phyloP scores from a whole-genome alignment of 2,113 vertebrate species.

The Callipepla squamata region DNA sequence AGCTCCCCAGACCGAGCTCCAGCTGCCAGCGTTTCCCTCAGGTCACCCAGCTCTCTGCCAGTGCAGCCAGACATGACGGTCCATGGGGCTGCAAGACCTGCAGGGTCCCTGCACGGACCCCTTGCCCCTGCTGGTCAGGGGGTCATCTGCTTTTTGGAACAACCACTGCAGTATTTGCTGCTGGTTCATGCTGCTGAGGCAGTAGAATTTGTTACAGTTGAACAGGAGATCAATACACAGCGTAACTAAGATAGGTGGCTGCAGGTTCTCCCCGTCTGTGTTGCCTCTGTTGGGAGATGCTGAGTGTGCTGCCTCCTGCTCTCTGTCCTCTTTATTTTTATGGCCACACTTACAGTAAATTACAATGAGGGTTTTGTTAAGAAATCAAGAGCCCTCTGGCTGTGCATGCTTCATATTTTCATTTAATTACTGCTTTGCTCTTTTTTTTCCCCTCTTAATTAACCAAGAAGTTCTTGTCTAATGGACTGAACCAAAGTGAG shows the following conservation, averaged over 20 bases:
- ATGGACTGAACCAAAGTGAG: background rate
- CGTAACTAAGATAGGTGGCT: slow-evolving; percentile 8
- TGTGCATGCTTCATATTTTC: background rate
- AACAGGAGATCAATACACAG: background rate
- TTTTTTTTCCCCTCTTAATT: background rate
- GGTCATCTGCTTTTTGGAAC: background rate
- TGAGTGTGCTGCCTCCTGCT: background rate
- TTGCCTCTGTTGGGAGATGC: background rate
- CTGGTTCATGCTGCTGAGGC: background rate
- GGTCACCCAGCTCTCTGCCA: background rate
- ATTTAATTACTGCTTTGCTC: slow-evolving; percentile 3
- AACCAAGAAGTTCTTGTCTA: background rate
- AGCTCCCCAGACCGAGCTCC: background rate
- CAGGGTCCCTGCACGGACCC: background rate
- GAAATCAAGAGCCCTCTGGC: background rate
- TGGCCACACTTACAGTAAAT: background rate
- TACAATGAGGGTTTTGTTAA: background rate
- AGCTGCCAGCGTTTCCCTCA: background rate
- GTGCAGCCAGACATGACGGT: rapidly evolving
- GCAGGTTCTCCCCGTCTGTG: background rate
- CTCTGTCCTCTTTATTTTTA: background rate
- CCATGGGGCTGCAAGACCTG: background rate
- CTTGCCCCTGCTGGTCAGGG: background rate
- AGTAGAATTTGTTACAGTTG: background rate
- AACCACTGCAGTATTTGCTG: background rate